Base-by-base conservation (phyloP, 2,888 invertebrate genomes). In the Eupithecia centaureata region DNA sequence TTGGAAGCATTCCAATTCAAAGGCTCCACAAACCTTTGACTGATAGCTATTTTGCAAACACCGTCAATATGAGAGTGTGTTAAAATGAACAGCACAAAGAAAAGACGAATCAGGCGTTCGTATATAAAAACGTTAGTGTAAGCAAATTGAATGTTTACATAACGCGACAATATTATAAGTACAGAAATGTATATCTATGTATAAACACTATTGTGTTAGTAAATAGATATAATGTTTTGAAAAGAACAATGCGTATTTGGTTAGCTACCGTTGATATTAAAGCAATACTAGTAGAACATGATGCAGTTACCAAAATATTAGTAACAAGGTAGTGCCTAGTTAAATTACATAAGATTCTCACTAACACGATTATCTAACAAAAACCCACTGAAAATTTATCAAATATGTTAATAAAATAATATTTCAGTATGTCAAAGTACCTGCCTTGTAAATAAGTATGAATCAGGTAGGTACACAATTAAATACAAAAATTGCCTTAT, bases 1-100 rank as follows among this genome's bases (percentile, higher is more conserved):
- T 86, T 89, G 89, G 87, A 87, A 82, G 78, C 68, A 67, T 73
- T 88, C 89, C 89, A 89, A 88, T 73, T 75, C 71, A 67, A 71
- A 72, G 71, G 64, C 76, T 76, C 75, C 73, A 73, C 72, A 77
- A 74, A 70, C 63, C 32, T 57, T 57, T 12, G 56, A 22, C 18
- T 28, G 18, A 30, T 10, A 28, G 25, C 3, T n/a, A 4, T 28
- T 56, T 56, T 13, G 13, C 51, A 51, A 18, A 18, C 8, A 35
- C 15, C 8, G 35, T 35, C 15, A 35, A 5, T 35, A 15, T 35
- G 35, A 5, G 5, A 10, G 35, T 35, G 35, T 35, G 12, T 35
- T 25, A 35, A 32, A 58, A 42, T 63, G 67, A 65, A 67, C 64
- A 61, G 63, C 52, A 22, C 57, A 58, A 71, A 61, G 58, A 58